Evolutionary conservation across 2,888 invertebrate genomes (phyloP).

Genomic region (Hirtodrosophila confusa): DNA sequence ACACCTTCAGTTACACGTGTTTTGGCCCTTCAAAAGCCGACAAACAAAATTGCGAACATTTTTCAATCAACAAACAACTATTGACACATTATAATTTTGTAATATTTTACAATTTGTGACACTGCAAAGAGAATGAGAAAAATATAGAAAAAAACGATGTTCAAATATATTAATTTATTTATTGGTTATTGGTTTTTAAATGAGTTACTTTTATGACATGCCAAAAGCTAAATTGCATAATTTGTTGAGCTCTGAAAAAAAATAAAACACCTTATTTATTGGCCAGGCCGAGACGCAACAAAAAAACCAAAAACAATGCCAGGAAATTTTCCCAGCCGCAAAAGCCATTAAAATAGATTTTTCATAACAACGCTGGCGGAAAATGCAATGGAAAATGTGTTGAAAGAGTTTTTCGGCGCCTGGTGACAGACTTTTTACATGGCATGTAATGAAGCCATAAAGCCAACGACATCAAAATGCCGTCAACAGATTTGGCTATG

Average conservation of each 20-base stretch:
- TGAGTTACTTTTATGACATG: conserved; percentile 26
- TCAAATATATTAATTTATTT: conserved; percentile 25
- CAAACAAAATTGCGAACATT: conserved; percentile 4
- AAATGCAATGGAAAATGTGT: conserved; percentile 31
- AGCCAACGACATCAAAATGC: conserved; percentile 26
- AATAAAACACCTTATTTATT: conserved; percentile 61
- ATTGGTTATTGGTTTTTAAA: conserved; percentile 35
- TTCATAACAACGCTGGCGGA: conserved; percentile 36
- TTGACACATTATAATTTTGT: conserved; percentile 21
- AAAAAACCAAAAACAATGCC: conserved; percentile 58
- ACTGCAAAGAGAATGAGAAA: conserved; percentile 35
- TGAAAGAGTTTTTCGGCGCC: conserved; percentile 45
- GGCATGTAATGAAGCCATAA: conserved; percentile 56
- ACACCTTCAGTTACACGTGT: conserved; percentile 22
- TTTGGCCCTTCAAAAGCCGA: conserved; percentile 13
- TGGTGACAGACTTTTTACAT: conserved; percentile 51
- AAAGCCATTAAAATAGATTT: conserved; percentile 52
- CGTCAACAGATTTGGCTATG: conserved; percentile 23
- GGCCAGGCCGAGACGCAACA: conserved; percentile 15
- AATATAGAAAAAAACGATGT: conserved; percentile 21
- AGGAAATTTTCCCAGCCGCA: conserved; percentile 62
- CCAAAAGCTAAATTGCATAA: conserved; percentile 55
- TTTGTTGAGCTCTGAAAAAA: conserved; percentile 34
- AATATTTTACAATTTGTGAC: conserved; percentile 4
- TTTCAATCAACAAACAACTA: conserved; percentile 15